Evolutionary conservation across 53 echinoderm and acorn worm species (phyloP).

Genomic region (Echinarachnius parma): DNA sequence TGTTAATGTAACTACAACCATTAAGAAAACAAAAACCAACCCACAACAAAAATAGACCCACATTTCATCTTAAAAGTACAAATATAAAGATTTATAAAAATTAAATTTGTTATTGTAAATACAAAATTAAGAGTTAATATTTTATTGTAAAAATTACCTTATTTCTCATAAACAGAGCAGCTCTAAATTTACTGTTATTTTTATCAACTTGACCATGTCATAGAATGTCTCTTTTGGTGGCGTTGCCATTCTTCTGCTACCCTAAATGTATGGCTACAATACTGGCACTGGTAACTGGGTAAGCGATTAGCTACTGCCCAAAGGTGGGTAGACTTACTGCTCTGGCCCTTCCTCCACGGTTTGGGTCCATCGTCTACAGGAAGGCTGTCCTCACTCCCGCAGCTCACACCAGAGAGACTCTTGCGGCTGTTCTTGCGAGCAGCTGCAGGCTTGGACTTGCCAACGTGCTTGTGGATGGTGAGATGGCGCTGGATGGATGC

Average conservation of each 20-base stretch:
- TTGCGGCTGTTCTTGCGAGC: slow-evolving; percentile 27
- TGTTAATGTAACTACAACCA: no score
- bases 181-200: no score
- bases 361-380: slow-evolving; percentile 5
- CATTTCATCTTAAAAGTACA: no score
- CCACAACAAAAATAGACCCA: no score
- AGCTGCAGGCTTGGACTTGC: slow-evolving; percentile 15
- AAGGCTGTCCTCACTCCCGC: neutral
- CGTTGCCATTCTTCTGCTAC: slow-evolving; percentile 48
- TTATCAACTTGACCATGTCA: slow-evolving; percentile 30
- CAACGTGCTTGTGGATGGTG: slow-evolving; percentile 19
- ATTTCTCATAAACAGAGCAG: no score
- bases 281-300: slow-evolving; percentile 32
- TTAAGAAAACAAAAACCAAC: no score
- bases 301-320: slow-evolving; percentile 45
- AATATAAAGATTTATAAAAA: no score
- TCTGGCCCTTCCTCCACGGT: slow-evolving; percentile 7
- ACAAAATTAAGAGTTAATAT: no score
- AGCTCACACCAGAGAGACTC: slow-evolving; percentile 3
- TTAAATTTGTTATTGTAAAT: no score
- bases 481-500: slow-evolving; percentile 38
- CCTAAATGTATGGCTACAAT: slow-evolving; percentile 35
- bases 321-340: slow-evolving; percentile 33
- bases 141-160: no score
- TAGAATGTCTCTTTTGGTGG: slow-evolving; percentile 29